These are phyloP conservation scores for Pelosia muscerda DNA, from an alignment of 2,888 invertebrate species.

Conservation along the genomic window DNA sequence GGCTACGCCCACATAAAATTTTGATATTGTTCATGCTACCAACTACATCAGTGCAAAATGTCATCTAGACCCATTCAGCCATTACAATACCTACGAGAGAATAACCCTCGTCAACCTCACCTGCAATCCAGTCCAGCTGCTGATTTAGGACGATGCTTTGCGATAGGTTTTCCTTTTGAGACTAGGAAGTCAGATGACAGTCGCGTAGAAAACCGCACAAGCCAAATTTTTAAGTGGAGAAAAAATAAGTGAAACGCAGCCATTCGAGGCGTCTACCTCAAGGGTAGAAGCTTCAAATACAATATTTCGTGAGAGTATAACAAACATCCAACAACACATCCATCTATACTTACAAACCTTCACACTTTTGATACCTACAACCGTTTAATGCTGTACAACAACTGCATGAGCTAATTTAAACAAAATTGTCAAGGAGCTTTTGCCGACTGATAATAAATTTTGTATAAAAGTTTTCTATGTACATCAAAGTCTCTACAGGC, in stretches of 20 bases:
- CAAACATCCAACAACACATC: not conserved
- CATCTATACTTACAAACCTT: not conserved
- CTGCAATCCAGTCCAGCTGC: no score
- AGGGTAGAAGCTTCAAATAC: no score
- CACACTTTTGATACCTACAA: not conserved
- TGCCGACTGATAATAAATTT: slow-evolving; percentile 1
- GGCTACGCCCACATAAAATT: not conserved
- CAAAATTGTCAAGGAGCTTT: not conserved
- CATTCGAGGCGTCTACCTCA: no score
- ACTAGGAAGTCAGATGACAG: no score
- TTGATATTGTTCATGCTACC: not conserved
- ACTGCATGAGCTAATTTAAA: not conserved
- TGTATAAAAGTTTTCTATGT: slow-evolving; percentile 11
- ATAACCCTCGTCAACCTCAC: no score
- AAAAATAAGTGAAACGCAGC: no score
- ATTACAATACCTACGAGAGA: no score
- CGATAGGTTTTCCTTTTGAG: no score
- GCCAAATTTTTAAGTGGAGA: no score
- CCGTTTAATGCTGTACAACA: not conserved
- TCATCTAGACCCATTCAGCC: not conserved
- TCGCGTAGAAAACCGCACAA: no score
- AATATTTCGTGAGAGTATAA: no score
- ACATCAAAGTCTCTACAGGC: slow-evolving; percentile 31
- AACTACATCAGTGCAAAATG: not conserved
- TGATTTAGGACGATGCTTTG: no score